Evolutionary conservation across 2,888 invertebrate genomes (phyloP).

Genomic region (Pristionchus arcanus): DNA sequence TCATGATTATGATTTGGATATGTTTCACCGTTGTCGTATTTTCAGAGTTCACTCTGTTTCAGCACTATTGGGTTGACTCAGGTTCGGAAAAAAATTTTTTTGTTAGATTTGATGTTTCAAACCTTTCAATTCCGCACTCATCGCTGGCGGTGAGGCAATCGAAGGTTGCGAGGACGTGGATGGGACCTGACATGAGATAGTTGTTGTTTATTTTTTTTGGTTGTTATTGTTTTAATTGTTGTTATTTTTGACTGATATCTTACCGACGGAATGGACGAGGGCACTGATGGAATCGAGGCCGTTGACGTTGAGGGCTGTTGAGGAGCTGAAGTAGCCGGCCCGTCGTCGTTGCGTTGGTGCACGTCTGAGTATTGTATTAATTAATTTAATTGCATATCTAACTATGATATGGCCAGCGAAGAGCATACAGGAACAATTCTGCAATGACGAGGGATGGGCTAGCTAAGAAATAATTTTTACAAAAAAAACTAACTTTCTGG

Average conservation of each 20-base stretch:
- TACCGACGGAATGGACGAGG: not conserved
- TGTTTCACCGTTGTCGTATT: too few species aligned
- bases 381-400: too few species aligned
- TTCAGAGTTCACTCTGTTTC: too few species aligned
- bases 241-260: too few species aligned
- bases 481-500: conserved; percentile 57
- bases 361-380: conserved; percentile 27
- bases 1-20: too few species aligned
- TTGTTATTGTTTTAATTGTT: too few species aligned
- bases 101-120: not conserved
- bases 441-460: too few species aligned
- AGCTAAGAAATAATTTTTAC: not conserved
- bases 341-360: conserved; percentile 28
- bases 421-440: too few species aligned
- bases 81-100: too few species aligned
- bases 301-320: conserved; percentile 19
- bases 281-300: not conserved
- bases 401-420: too few species aligned
- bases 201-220: too few species aligned
- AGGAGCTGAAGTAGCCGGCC: not conserved
- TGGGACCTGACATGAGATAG: not conserved
- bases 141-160: not conserved
- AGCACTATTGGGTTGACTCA: too few species aligned
- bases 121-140: not conserved
- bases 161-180: not conserved